These are phyloP conservation scores for Sanderia malayensis DNA, from an alignment of 30 jellyfish, hydroid and myxozoan genomes.

Conservation along the genomic window DNA sequence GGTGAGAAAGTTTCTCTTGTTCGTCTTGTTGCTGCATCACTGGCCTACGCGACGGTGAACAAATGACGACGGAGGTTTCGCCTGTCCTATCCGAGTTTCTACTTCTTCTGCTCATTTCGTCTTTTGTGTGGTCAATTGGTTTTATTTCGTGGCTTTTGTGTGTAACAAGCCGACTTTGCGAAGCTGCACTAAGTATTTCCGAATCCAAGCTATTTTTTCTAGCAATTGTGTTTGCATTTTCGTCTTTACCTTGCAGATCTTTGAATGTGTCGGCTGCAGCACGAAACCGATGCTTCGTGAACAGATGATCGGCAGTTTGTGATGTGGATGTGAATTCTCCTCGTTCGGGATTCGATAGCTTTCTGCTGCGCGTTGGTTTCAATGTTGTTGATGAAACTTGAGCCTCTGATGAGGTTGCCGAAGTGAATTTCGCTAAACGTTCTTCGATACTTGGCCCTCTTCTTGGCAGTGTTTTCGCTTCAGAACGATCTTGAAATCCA, in stretches of 20 bases:
- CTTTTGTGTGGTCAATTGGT: conserved; percentile 65
- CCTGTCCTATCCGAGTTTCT: conserved; percentile 10
- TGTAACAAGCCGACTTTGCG: conserved; percentile 53
- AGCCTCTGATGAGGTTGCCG: conserved; percentile 3
- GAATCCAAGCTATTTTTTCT: conserved; percentile 42
- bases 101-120: too few relatives aligned
- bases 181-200: conserved; percentile 27
- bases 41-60: conserved; percentile 30
- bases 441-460: conserved; percentile 56
- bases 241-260: conserved; percentile 25
- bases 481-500: conserved; percentile 16
- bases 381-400: conserved; percentile 4
- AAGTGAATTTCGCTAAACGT: conserved; percentile 47
- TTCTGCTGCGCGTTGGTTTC: conserved; percentile 12
- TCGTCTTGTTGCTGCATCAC: conserved; percentile 56
- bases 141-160: conserved; percentile 65
- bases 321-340: conserved; percentile 18
- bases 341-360: conserved; percentile 4
- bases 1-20: conserved; percentile 35
- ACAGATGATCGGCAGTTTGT: conserved; percentile 20
- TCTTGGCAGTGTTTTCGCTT: conserved; percentile 21
- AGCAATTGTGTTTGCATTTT: conserved; percentile 38
- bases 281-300: conserved; percentile 42
- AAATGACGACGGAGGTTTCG: conserved; percentile 22
- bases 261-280: conserved; percentile 41